Base-by-base conservation (phyloP, 2,797 vertebrate genomes). In the Protonibea diacanthus region DNA sequence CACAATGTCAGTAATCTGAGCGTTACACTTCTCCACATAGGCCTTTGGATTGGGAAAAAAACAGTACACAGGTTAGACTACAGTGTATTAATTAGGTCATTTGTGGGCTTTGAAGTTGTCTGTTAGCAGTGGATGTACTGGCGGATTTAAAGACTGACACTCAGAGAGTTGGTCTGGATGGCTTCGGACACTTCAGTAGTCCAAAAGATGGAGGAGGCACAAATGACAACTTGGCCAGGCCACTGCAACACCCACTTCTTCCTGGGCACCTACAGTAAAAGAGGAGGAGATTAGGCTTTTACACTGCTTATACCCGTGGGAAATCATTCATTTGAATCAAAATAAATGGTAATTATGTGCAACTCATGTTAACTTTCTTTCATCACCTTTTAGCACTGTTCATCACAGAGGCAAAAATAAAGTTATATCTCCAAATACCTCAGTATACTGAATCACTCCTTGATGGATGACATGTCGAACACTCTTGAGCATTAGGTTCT, bases 141-240 rank as follows among this genome's bases (percentile, higher is more conserved):
- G 6, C 63, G 5, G 25, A 60, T 84, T 1, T 70, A 8, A 49
- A 23, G n/a, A 81, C 92, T 95, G 91, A 98, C 97, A 27, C 15
- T 76, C 52, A 98, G 90, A 40, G 94, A 74, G 78, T 96, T 95
- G 71, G 86, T 92, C 12, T 71, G 76, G 84, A 99, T 96, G 71
- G 97, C 96, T 60, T 96, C 90, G 56, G 96, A 96, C 11, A 99
- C 97, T 90, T 98, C 96, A 73, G 92, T 91, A 55, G 98, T 99
- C 98, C 97, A 99, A 91, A 95, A 97, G 82, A 99, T 96, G 77
- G 95, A 97, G 20, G 97, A 99, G 51, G 96, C 96, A 74, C 97
- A 98, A 86, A 99, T 97, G 17, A 98, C 96, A n/a, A 97, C 95
- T 91, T 99, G 98, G 49, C 98, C 97, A 29, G 96, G 96, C 97